These are phyloP conservation scores for Euphydryas editha DNA, from an alignment of 2,888 invertebrate genomes.

Conservation along the genomic window DNA sequence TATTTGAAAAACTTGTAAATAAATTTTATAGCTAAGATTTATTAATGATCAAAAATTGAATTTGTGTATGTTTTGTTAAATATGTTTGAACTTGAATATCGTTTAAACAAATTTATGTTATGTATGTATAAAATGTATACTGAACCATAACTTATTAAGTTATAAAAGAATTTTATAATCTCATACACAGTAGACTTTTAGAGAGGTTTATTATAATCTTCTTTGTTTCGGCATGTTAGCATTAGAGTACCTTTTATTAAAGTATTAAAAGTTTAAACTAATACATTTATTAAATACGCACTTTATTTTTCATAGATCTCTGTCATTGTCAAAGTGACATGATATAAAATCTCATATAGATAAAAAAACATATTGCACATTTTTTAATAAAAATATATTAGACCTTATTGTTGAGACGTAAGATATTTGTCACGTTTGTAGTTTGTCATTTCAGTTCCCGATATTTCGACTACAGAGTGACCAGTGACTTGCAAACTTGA, in stretches of 20 bases:
- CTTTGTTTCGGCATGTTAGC: constrained; percentile 39
- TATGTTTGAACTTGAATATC: no score
- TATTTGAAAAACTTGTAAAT: no score
- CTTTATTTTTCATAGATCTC: background rate
- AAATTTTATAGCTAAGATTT: no score
- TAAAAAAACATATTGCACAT: background rate
- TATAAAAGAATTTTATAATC: constrained; percentile 11
- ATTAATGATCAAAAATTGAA: no score
- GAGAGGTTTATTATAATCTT: constrained; percentile 44
- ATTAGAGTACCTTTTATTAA: constrained; percentile 31
- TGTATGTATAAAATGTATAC: no score
- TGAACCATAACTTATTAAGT: background rate
- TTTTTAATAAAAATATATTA: background rate
- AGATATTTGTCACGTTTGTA: no score
- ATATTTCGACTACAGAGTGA: no score
- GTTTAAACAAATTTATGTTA: no score
- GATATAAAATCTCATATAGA: background rate
- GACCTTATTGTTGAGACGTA: no score
- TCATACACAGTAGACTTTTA: constrained; percentile 43
- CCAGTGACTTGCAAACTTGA: no score
- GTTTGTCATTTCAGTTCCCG: no score
- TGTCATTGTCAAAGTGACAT: constrained; percentile 1
- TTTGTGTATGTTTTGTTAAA: no score
- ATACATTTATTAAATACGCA: background rate
- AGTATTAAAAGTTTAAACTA: constrained; percentile 7